Evolutionary conservation across 2,797 vertebrate genomes (phyloP).

Genomic region (Mergus octosetaceus): DNA sequence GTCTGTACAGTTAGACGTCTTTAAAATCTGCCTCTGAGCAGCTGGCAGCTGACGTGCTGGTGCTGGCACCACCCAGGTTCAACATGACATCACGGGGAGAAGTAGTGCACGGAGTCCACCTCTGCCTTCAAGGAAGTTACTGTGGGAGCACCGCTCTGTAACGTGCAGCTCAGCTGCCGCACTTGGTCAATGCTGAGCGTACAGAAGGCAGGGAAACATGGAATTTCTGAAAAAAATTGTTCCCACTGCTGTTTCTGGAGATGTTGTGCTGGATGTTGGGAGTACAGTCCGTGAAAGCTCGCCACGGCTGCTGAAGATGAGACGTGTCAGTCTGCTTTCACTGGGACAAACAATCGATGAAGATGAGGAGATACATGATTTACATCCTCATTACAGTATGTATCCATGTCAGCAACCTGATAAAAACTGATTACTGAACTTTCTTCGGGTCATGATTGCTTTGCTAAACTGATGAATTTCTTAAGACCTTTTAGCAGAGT

Average conservation of each 20-base stretch:
- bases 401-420: conserved; percentile 18
- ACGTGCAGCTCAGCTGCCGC: background rate
- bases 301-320: conserved; percentile 89
- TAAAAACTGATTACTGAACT: conserved; percentile 26
- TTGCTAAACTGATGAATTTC: background rate
- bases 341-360: conserved; percentile 84
- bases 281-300: conserved; percentile 76
- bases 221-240: conserved; percentile 94
- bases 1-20: conserved; percentile 78
- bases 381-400: conserved; percentile 34
- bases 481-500: background rate
- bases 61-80: conserved; percentile 81
- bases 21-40: conserved; percentile 86
- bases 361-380: conserved; percentile 65
- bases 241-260: conserved; percentile 83
- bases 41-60: conserved; percentile 78
- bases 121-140: conserved; percentile 72
- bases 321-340: conserved; percentile 81
- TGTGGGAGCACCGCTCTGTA: conserved; percentile 7
- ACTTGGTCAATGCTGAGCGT: background rate
- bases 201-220: conserved; percentile 76
- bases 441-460: background rate
- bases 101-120: conserved; percentile 47
- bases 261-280: conserved; percentile 76
- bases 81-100: conserved; percentile 71